phyloP scores from a whole-genome alignment of 2,888 invertebrate genomes.

The Cryptus viduatorius region DNA sequence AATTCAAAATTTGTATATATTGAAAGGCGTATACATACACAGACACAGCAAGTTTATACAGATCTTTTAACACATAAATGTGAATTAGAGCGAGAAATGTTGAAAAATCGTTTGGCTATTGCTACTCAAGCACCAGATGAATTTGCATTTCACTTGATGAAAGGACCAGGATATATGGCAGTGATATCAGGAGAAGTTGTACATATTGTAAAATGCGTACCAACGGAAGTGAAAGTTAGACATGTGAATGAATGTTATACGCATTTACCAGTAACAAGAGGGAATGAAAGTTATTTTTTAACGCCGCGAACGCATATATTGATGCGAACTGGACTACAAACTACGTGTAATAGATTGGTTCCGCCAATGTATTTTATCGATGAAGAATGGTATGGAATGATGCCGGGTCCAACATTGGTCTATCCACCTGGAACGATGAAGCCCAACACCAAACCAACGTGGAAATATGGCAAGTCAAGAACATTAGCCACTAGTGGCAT shows the following conservation, averaged over 20 bases:
- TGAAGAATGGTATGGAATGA: conserved; percentile 60
- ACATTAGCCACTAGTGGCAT: too few relatives aligned
- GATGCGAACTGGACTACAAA: conserved; percentile 64
- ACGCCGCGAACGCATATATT: conserved; percentile 70
- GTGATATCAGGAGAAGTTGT: conserved; percentile 29
- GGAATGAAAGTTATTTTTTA: conserved; percentile 13
- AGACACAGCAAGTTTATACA: not conserved
- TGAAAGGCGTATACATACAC: not conserved
- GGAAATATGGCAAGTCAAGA: too few relatives aligned
- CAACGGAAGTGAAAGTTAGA: conserved; percentile 63
- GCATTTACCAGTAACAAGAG: conserved; percentile 34
- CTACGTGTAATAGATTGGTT: conserved; percentile 65
- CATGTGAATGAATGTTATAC: conserved; percentile 66
- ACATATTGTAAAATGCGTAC: conserved; percentile 71
- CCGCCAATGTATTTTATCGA: conserved; percentile 69
- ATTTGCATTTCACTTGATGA: too few relatives aligned
- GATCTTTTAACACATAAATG: too few relatives aligned
- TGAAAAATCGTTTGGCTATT: conserved; percentile 57
- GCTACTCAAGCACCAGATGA: too few relatives aligned
- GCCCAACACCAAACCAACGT: too few relatives aligned
- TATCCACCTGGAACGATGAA: too few relatives aligned
- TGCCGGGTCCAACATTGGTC: too few relatives aligned
- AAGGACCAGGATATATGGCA: conserved; percentile 69
- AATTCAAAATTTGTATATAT: conserved; percentile 13
- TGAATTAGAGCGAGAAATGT: conserved; percentile 59